These are phyloP conservation scores for Lemur catta DNA, from an alignment of 2,797 vertebrate species.

Conservation along the genomic window DNA sequence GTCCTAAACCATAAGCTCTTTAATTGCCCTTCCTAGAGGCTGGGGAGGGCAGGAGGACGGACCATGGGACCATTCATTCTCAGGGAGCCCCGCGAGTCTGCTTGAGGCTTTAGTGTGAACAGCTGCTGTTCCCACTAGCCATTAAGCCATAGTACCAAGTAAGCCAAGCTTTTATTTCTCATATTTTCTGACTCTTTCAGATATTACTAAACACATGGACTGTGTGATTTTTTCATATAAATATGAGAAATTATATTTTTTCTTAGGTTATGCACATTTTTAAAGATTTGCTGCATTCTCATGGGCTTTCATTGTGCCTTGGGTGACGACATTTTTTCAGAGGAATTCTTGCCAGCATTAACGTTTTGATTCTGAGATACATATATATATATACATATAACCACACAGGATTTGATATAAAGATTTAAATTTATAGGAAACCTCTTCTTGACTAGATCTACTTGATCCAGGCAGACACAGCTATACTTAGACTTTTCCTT, in stretches of 20 bases:
- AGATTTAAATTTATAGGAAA: not conserved
- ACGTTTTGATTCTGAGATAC: slow-evolving; percentile 4
- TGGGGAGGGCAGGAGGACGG: not conserved
- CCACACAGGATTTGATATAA: not conserved
- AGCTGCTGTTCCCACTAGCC: not conserved
- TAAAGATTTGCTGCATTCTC: not conserved
- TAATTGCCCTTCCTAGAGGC: not conserved
- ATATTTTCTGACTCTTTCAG: slow-evolving; percentile 24
- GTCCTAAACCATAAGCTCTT: not conserved
- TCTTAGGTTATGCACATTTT: not conserved
- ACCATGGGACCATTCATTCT: not conserved
- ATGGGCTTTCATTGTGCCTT: not conserved
- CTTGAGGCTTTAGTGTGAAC: not conserved
- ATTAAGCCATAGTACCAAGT: not conserved
- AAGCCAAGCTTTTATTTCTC: not conserved
- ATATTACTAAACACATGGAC: not conserved
- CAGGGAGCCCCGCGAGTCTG: not conserved
- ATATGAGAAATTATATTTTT: not conserved
- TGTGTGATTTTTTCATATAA: no score
- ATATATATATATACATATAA: not conserved
- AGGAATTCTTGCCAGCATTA: slow-evolving; percentile 8
- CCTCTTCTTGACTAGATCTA: not conserved
- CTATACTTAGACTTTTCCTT: not conserved
- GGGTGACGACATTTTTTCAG: not conserved
- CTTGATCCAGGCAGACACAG: not conserved